Conservation (phyloP, 2,888 invertebrate species). For the Temnothorax rugatulus region DNA sequence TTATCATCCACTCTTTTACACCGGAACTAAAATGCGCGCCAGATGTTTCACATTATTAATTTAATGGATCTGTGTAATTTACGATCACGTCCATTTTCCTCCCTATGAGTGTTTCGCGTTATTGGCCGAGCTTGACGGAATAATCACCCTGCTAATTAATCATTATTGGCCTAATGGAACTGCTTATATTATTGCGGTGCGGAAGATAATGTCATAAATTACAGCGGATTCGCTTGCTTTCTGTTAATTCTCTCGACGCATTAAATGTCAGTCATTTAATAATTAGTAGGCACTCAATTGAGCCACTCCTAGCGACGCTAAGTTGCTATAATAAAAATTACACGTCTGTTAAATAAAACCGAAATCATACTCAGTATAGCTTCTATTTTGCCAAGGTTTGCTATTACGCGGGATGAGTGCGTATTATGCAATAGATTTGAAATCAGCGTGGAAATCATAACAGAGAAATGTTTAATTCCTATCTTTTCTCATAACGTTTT, state of each 20-base stretch:
- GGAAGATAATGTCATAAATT: slow-evolving; percentile 18
- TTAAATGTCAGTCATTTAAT: slow-evolving; percentile 2
- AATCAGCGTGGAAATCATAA: not conserved
- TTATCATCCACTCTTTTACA: not conserved
- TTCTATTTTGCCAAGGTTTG: not conserved
- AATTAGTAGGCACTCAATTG: not conserved
- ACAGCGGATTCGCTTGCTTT: not conserved
- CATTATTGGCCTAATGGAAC: slow-evolving; percentile 35
- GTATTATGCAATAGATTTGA: slow-evolving; percentile 2
- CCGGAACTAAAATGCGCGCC: not conserved
- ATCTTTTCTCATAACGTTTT: not conserved
- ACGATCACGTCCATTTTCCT: slow-evolving; percentile 27
- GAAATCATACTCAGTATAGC: not conserved
- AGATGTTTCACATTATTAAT: slow-evolving; percentile 46
- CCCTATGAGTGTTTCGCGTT: slow-evolving; percentile 36
- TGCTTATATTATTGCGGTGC: slow-evolving; percentile 23
- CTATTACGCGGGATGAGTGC: not conserved
- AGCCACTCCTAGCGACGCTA: too few relatives aligned
- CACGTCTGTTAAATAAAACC: not conserved
- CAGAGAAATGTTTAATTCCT: not conserved
- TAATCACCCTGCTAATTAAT: slow-evolving; percentile 40
- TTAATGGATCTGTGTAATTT: slow-evolving; percentile 38
- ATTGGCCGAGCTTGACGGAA: slow-evolving; percentile 35
- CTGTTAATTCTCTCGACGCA: slow-evolving; percentile 1
- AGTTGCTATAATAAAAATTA: not conserved